Conservation (phyloP, 2,888 invertebrate genomes). For the Hylaea fasciaria region DNA sequence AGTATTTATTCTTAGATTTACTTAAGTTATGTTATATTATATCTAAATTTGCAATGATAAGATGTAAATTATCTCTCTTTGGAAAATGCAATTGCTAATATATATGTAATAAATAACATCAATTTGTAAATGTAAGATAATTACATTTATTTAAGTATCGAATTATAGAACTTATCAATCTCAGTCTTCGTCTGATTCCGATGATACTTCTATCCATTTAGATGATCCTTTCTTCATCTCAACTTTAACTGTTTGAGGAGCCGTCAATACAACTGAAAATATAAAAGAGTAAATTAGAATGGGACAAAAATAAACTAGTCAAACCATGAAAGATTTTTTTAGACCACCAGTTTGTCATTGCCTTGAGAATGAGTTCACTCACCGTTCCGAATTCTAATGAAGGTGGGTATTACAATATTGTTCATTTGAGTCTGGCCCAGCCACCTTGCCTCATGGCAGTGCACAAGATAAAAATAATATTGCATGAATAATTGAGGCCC, state of each 20-base stretch:
- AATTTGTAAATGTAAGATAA: conserved; percentile 68
- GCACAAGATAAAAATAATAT: too few relatives aligned
- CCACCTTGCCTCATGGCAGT: too few relatives aligned
- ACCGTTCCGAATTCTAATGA: too few relatives aligned
- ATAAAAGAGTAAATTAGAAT: neutral
- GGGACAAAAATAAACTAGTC: conserved; percentile 2
- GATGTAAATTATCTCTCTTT: conserved; percentile 59
- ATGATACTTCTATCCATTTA: conserved; percentile 79
- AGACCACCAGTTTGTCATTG: neutral
- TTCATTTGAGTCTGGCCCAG: too few relatives aligned
- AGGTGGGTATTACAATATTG: too few relatives aligned
- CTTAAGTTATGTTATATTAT: conserved; percentile 28
- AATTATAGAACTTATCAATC: conserved; percentile 42
- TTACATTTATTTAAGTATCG: conserved; percentile 73
- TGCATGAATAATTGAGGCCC: too few relatives aligned
- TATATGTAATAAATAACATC: conserved; percentile 65
- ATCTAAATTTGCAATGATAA: conserved; percentile 24
- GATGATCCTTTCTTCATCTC: conserved; percentile 64
- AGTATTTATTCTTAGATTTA: conserved; percentile 43
- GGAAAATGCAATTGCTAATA: conserved; percentile 65
- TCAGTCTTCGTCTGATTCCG: conserved; percentile 74
- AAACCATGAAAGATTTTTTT: neutral
- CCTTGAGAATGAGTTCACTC: too few relatives aligned
- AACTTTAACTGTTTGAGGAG: conserved; percentile 71
- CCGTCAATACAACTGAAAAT: conserved; percentile 70